Evolutionary conservation across 2,113 vertebrate genomes (phyloP).

Genomic region (Heliornis fulica): DNA sequence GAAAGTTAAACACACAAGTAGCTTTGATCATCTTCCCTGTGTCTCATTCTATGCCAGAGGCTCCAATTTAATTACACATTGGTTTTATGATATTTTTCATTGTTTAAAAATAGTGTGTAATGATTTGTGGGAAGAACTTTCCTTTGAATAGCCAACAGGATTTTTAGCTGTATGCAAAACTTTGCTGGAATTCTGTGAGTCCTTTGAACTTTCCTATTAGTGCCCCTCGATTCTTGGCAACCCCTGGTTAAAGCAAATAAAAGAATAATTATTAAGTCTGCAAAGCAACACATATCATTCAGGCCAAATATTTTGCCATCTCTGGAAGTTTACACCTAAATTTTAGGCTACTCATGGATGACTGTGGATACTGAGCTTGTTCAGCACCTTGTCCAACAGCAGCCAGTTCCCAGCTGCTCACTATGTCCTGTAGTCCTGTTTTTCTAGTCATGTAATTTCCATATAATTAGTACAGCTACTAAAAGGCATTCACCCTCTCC

Average conservation of each 20-base stretch:
- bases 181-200: neutral
- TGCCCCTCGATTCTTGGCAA: neutral
- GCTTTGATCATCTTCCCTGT: neutral
- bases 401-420: neutral
- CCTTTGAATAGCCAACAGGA: neutral
- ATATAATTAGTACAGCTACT: neutral
- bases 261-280: neutral
- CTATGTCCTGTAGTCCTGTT: neutral
- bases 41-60: neutral
- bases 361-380: too few relatives aligned
- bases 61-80: neutral
- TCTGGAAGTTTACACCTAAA: neutral
- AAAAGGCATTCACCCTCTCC: neutral
- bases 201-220: neutral
- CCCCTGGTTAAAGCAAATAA: neutral
- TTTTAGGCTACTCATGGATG: neutral
- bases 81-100: neutral
- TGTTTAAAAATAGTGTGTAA: neutral
- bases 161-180: neutral
- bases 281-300: neutral
- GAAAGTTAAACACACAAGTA: neutral
- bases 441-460: neutral
- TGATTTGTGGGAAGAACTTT: rapidly evolving
- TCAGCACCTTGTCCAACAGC: neutral
- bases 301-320: neutral